Evolutionary conservation across 2,797 vertebrate genomes (phyloP).

Genomic region (Gymnothorax reevesii): DNA sequence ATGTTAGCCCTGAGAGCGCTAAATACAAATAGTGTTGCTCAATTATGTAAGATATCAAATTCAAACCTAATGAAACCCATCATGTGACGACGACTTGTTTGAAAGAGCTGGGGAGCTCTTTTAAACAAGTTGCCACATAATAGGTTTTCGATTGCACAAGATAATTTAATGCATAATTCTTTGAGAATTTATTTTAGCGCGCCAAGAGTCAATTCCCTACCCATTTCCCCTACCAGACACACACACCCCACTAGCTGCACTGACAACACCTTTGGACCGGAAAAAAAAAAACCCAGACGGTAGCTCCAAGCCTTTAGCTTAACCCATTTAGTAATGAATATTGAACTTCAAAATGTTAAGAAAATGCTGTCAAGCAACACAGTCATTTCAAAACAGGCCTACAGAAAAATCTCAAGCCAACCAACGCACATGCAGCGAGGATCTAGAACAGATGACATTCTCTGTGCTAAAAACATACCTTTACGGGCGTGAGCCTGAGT

Average conservation of each 20-base stretch:
- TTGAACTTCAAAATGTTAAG: constrained; percentile 41
- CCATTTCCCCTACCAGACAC: background rate
- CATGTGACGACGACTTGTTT: too few species aligned
- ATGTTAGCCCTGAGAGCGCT: background rate
- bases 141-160: too few species aligned
- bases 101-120: too few species aligned
- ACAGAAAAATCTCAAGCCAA: constrained; percentile 33
- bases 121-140: too few species aligned
- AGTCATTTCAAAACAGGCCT: constrained; percentile 38
- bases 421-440: constrained; percentile 56
- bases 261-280: background rate
- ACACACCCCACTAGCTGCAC: background rate
- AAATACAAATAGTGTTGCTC: too few species aligned
- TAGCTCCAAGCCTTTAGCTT: background rate
- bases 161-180: too few species aligned
- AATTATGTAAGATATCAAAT: too few species aligned
- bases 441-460: background rate
- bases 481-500: constrained; percentile 40
- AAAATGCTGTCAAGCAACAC: constrained; percentile 29
- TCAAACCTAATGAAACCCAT: too few species aligned
- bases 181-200: too few species aligned
- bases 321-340: constrained; percentile 18
- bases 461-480: constrained; percentile 27
- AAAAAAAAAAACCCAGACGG: background rate
- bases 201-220: background rate